Base-by-base conservation (phyloP, 2,797 vertebrate genomes). In the Amphiprion clarkii region DNA sequence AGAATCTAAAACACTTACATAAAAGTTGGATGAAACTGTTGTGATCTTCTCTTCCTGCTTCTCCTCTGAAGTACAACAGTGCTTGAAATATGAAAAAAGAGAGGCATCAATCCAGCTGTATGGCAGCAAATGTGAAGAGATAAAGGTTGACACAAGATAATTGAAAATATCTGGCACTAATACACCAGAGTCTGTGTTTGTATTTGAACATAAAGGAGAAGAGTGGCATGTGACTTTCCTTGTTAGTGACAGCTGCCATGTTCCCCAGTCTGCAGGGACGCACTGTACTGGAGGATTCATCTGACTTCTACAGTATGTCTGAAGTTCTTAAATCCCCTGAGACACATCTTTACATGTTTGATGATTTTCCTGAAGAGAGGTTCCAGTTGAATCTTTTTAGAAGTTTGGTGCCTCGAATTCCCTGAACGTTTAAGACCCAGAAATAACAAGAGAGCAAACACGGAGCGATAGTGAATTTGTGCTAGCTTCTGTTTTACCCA, bases 181-280 rank as follows among this genome's bases (percentile, higher is more conserved):
- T 92, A 89, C 89, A 86, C 78, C 67, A 63, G 87, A 80, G 82
- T 80, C 85, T 79, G 83, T 89, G 89, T 93, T 93, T 92, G 88
- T 88, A 87, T 93, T 90, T 92, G 91, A 93, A 94, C 89, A 93
- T 91, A 85, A 93, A 93, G 89, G 90, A 57, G 83, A 17, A 90
- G 88, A 89, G 87, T 87, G 86, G 82, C 92, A 89, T 90, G 79
- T 91, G 91, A 93, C 90, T 93, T 84, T 91, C 84, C 90, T 91
- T 90, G 92, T 95, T 95, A 93, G 91, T 94, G 94, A 95, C 94
- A 95, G 93, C 92, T 95, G 92, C 91, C 92, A 93, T 95, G 93
- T 94, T 94, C 86, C 73, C 77, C 72, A 76, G 89, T 92, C 93
- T 94, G 84, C 85, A 51, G 91, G 88, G 92, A 93, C 82, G 12